Evolutionary conservation across 2,888 invertebrate species (phyloP), one percentile per base, ranked within the genome.

Genomic region (Temnothorax rugatulus): DNA sequence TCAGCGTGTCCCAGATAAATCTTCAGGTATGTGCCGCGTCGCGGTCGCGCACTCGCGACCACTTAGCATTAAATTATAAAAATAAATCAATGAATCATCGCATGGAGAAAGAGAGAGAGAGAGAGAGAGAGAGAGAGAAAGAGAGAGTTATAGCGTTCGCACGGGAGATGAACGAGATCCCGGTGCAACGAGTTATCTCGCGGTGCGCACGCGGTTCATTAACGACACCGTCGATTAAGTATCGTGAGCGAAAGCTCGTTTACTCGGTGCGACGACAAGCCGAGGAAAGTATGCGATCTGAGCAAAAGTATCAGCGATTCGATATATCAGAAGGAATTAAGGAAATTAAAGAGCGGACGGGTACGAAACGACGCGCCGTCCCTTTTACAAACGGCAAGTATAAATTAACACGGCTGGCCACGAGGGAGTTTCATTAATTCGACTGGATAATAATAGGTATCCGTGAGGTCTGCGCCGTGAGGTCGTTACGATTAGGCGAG

Each of bases 401-500:
- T 59, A 59, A 73, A 47, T 81, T 47, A 21, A 29, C 21, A 13
- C 59, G 79, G 21, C 77, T 54, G 44, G 79, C 38, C 73, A 63
- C 82, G 69, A 44, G 77, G 71, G 83, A 76, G 57, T 71, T 85
- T 76, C 83, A 66, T 83, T 73, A 77, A 86, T 84, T 84, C 84
- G 82, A 61, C 47, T 38, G 84, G 57, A 82, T 86, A 86, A 86
- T 86, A 79, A 85, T 85, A 84, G 85, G 74, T 84, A 84, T 84
- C 18, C 38, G 83, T 59, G 81, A 81, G 63, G 76, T 74, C 84
- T 84, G 64, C 76, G 59, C 69, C 77, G 41, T 25, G 52, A 69
- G 77, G 74, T 82, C 86, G 76, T 83, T 82, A 86, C 81, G 87
- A 87, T 87, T 86, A 86, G 86, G 83, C 84, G 82, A 88, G 88